These are phyloP conservation scores for Chionoecetes opilio DNA, from an alignment of 1,140 invertebrate species.

Conservation along the genomic window DNA sequence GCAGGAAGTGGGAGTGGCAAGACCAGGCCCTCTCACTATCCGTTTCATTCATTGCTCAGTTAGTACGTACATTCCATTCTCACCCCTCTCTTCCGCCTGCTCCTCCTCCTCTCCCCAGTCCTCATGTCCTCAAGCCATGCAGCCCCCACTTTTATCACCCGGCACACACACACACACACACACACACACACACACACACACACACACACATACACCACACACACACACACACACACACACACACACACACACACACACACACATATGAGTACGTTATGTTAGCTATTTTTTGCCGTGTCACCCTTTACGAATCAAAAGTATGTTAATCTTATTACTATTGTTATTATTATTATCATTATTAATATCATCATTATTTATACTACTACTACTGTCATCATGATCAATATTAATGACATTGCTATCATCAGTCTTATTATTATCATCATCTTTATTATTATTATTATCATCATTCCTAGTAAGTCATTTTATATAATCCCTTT, in stretches of 20 bases:
- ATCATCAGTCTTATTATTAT: neutral
- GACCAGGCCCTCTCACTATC: neutral
- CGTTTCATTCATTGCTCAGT: neutral
- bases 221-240: neutral
- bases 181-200: constrained; percentile 8
- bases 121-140: neutral
- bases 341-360: too few species aligned
- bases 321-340: too few species aligned
- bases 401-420: neutral
- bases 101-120: neutral
- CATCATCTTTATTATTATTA: neutral
- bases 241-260: too few species aligned
- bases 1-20: neutral
- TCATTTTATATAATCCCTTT: too few species aligned
- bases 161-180: neutral
- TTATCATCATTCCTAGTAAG: neutral
- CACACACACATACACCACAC: neutral
- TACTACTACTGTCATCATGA: neutral
- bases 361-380: neutral
- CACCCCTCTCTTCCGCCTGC: neutral
- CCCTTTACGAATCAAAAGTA: too few species aligned
- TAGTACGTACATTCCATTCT: too few species aligned
- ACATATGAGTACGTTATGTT: too few species aligned
- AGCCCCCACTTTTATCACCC: neutral
- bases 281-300: too few species aligned